Conservation (phyloP, 2,113 vertebrate species). For the Eidolon helvum region DNA sequence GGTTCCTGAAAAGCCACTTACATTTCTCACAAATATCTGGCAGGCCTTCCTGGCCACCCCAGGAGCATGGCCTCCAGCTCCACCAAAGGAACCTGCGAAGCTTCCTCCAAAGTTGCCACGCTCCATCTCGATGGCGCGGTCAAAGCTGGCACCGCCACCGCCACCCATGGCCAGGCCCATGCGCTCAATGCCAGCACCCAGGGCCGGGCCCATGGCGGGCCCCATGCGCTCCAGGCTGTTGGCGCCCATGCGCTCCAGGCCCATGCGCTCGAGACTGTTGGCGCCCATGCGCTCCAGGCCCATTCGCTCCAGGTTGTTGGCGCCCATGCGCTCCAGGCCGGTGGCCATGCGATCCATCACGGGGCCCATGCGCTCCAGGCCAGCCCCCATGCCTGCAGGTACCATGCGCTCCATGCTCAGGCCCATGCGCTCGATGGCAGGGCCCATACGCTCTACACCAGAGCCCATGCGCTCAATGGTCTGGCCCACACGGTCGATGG, state of each 20-base stretch:
- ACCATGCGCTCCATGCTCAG: conserved; percentile 93
- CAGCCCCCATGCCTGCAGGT: conserved; percentile 90
- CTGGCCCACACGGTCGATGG: conserved; percentile 91
- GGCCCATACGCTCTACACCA: conserved; percentile 89
- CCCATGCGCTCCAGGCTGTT: conserved; percentile 92
- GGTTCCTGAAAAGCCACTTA: conserved; percentile 80
- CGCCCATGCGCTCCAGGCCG: conserved; percentile 93
- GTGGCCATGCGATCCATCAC: conserved; percentile 92
- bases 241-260: conserved; percentile 91
- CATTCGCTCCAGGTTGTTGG: conserved; percentile 90
- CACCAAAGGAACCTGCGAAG: conserved; percentile 89
- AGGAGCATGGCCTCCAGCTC: conserved; percentile 89
- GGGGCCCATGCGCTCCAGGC: conserved; percentile 91
- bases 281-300: conserved; percentile 93
- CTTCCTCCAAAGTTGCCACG: conserved; percentile 92
- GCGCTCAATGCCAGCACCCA: conserved; percentile 92
- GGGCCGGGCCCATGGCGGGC: conserved; percentile 87
- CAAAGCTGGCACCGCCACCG: conserved; percentile 88
- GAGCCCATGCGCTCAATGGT: conserved; percentile 88
- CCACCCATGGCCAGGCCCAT: conserved; percentile 90
- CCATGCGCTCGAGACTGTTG: conserved; percentile 90
- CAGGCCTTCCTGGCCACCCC: conserved; percentile 94
- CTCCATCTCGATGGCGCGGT: conserved; percentile 92
- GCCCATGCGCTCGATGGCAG: conserved; percentile 90
- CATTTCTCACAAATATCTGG: conserved; percentile 99